Percentiles rank a stretch among this genome's conserved stretches.
phyloP scores from a whole-genome alignment of 2,888 invertebrate species.

The Bellardia pandia region DNA sequence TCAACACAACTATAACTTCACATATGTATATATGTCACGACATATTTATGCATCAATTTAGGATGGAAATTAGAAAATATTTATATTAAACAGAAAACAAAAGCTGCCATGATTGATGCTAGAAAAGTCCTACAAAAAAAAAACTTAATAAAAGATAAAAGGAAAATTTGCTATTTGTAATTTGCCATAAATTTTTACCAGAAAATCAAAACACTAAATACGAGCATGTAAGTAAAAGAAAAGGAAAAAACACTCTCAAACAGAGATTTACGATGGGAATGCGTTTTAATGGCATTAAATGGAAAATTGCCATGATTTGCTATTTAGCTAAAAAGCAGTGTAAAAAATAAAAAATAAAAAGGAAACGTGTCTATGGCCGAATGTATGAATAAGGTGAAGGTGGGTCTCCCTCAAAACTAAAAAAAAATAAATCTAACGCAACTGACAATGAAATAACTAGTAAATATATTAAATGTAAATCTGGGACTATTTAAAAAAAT shows the following conservation, averaged over 20 bases:
- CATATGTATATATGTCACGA: conserved; percentile 67
- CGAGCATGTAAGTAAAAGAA: not conserved
- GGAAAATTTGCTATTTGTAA: conserved; percentile 68
- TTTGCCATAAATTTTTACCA: conserved; percentile 74
- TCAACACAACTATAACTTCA: conserved; percentile 3
- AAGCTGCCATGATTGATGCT: conserved; percentile 61
- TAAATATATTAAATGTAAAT: not conserved
- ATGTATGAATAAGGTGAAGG: conserved; percentile 61
- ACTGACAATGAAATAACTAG: conserved; percentile 24
- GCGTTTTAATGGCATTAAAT: conserved; percentile 75
- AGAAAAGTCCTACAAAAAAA: conserved; percentile 40
- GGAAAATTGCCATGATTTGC: conserved; percentile 75
- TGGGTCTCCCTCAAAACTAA: conserved; percentile 53
- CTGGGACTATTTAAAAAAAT: not conserved
- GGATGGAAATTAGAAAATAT: conserved; percentile 63
- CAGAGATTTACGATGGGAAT: conserved; percentile 76
- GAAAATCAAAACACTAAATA: conserved; percentile 5
- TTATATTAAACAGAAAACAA: conserved; percentile 18
- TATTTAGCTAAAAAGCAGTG: conserved; percentile 45
- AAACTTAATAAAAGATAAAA: conserved; percentile 58
- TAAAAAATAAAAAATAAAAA: conserved; percentile 31
- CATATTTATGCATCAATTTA: conserved; percentile 68
- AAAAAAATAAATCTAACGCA: conserved; percentile 1
- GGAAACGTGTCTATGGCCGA: conserved; percentile 30
- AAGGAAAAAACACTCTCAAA: conserved; percentile 33